phyloP scores from a whole-genome alignment of 2,888 invertebrate genomes.

The Cenopis cana region DNA sequence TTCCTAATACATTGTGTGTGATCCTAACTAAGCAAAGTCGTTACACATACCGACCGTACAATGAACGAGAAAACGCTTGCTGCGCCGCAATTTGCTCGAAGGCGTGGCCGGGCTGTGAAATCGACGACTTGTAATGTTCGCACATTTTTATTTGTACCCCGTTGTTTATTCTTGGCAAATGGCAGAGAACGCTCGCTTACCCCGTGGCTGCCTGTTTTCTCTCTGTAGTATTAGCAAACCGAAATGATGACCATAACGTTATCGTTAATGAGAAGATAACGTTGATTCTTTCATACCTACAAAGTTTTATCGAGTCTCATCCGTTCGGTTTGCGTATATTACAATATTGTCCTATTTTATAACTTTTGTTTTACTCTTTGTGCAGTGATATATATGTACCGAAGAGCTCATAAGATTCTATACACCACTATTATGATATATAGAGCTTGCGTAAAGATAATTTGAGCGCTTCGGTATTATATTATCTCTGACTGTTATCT shows the following conservation, averaged over 20 bases:
- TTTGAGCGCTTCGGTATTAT: not conserved
- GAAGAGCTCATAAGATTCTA: not conserved
- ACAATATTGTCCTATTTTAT: conserved; percentile 1
- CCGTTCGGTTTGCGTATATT: not conserved
- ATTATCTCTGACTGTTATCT: not conserved
- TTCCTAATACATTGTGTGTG: too few relatives aligned
- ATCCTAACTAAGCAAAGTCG: too few relatives aligned
- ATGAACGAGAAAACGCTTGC: too few relatives aligned
- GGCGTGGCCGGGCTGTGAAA: too few relatives aligned
- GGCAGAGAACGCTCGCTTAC: conserved; percentile 7
- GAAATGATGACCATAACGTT: too few relatives aligned
- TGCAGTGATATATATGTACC: not conserved
- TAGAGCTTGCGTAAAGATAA: not conserved
- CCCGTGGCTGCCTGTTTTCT: not conserved
- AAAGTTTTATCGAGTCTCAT: not conserved
- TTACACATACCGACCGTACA: too few relatives aligned
- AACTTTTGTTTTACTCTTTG: not conserved
- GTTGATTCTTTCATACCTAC: not conserved
- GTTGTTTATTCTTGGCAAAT: not conserved
- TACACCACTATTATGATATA: not conserved
- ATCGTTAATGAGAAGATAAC: too few relatives aligned
- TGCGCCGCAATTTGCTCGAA: too few relatives aligned
- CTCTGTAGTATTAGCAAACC: not conserved
- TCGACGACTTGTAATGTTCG: conserved; percentile 51
- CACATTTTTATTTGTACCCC: not conserved